These are phyloP conservation scores for Meleagris gallopavo DNA, from an alignment of 2,113 vertebrate species.

Conservation along the genomic window DNA sequence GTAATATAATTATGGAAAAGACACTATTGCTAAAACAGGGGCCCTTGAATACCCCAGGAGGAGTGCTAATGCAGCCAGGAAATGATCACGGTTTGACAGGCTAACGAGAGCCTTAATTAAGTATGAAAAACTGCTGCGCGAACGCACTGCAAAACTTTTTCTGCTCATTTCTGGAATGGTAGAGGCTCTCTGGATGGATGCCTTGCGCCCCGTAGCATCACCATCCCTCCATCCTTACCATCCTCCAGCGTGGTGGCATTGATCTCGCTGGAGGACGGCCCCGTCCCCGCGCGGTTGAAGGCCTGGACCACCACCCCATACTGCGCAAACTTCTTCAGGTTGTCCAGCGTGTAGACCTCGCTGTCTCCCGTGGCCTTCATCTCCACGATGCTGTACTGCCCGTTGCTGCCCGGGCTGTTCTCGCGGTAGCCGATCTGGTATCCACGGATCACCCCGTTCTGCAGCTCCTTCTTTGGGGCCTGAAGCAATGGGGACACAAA, in stretches of 20 bases:
- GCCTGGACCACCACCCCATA: constrained; percentile 98
- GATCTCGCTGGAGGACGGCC: constrained; percentile 97
- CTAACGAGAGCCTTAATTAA: constrained; percentile 93
- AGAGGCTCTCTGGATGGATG: not conserved
- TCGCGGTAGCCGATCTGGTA: constrained; percentile 98
- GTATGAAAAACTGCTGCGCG: constrained; percentile 81
- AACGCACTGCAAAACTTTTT: constrained; percentile 73
- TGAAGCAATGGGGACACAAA: constrained; percentile 1
- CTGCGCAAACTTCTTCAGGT: constrained; percentile 97
- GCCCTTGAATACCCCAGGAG: constrained; percentile 83
- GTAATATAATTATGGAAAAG: constrained; percentile 86
- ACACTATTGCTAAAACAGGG: constrained; percentile 81
- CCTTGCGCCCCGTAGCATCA: too few species aligned
- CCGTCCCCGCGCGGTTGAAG: constrained; percentile 95
- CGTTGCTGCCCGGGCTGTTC: constrained; percentile 96
- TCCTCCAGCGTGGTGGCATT: constrained; percentile 96
- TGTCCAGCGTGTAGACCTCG: constrained; percentile 97
- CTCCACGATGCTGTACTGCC: constrained; percentile 98
- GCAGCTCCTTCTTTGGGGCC: constrained; percentile 96
- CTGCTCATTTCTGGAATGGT: not conserved
- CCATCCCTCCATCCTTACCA: constrained; percentile 71
- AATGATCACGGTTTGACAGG: constrained; percentile 81
- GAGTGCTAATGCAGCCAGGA: constrained; percentile 82
- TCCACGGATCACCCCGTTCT: constrained; percentile 96
- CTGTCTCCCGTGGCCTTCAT: constrained; percentile 98